Evolutionary conservation across 1,140 invertebrate genomes (phyloP), one percentile per base, ranked within the genome.

Genomic region (Yoshiicerus persimilis): DNA sequence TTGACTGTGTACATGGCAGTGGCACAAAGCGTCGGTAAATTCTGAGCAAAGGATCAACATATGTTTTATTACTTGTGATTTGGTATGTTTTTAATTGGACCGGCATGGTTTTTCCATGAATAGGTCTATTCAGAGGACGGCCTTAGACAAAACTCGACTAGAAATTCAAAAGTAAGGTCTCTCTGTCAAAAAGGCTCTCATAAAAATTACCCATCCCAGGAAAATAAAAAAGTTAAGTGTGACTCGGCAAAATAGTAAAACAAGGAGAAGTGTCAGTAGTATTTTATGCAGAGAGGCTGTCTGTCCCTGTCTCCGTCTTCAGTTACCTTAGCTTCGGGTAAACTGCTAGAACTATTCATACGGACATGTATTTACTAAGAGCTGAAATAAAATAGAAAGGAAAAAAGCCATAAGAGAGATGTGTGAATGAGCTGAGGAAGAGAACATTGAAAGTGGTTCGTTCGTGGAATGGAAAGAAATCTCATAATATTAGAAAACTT

Each of bases 21-120:
- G 64, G 64, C 20, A 16, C 13, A 36, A 9, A 38, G 70, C 13
- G 75, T 80, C 75, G 75, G 75, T 23, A n/a, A 80, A 80, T 80
- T 3, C 30, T 10, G 16, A 80, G 20, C 32, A 80, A 80, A 80
- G 75, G 32, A n/a, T 27, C 32, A 80, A 34, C 75, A 80, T 32
- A 80, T 80, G 75, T 80, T 80, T 80, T 80, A 80, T 80, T 80
- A 80, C 75, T 80, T 80, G 75, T 80, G 75, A 80, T 80, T 36
- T 32, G 34, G 75, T 80, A 23, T 80, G 75, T 80, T 80, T 80
- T 80, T 80, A 80, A 80, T 80, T 80, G 75, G 75, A 80, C 75
- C 75, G 75, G 34, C 75, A 80, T 80, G 75, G 75, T 80, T 80
- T 75, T 80, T 80, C 75, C 32, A n/a, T 80, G 75, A 80, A 80